A percentile compares a stretch with the other conserved stretches of the same genome.
Conservation (phyloP, 1,140 invertebrate species). For the Paracyclopina nana region DNA sequence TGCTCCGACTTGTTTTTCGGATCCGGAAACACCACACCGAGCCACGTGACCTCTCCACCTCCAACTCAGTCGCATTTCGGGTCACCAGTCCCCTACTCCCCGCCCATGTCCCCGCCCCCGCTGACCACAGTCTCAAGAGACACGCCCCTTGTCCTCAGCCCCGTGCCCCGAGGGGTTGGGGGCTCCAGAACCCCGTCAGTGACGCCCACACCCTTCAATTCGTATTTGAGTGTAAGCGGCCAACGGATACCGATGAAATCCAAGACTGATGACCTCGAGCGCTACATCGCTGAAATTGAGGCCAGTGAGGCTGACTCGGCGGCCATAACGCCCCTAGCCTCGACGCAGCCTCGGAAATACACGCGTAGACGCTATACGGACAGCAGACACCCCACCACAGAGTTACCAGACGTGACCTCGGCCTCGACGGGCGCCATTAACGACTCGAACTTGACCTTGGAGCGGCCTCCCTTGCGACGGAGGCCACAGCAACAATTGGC, state of each 20-base stretch:
- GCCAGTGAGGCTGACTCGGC: background rate
- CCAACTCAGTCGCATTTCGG: background rate
- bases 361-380: constrained; percentile 14
- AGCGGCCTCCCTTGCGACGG: no score
- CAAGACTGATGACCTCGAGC: constrained; percentile 12
- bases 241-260: background rate
- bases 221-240: no score
- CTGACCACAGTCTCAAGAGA: background rate
- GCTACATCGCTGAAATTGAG: background rate
- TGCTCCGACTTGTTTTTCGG: constrained; percentile 7
- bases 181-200: no score
- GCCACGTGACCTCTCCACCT: background rate
- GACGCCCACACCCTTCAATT: no score
- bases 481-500: no score
- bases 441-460: no score
- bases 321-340: background rate
- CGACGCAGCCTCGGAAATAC: constrained; percentile 6
- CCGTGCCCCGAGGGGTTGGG: no score
- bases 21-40: constrained; percentile 8
- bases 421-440: no score
- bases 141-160: constrained; percentile 6
- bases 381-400: constrained; percentile 10
- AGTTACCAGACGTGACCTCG: constrained; percentile 15
- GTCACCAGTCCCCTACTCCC: background rate
- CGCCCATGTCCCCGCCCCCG: constrained; percentile 7